Base-by-base conservation (phyloP, 2,888 invertebrate species). In the Tachina lurida region DNA sequence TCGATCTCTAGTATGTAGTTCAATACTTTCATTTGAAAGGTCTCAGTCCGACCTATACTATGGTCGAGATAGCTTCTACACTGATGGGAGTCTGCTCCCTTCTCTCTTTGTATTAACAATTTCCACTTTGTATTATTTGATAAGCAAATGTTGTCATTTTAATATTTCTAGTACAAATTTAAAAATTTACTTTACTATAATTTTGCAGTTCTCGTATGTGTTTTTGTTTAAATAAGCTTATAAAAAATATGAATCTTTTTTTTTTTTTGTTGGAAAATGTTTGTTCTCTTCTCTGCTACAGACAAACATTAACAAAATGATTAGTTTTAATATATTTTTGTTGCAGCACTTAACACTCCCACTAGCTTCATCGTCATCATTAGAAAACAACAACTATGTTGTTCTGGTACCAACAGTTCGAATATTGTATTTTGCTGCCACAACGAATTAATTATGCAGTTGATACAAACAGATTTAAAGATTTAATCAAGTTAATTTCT, bases 371-470 rank as follows among this genome's bases (percentile, higher is more conserved):
- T 13, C 15, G 45, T 31, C n/a, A 47, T 19, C 56, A 49, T 12
- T 19, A 49, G 5, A 68, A 43, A 22, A 67, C 67, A 68, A 75
- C 71, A 54, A 54, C 43, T 39, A 15, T 39, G 10, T 41, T 41
- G 17, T 13, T 19, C 22, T 65, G n/a, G 12, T 2, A n/a, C n/a
- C n/a, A 31, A 4, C 31, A 3, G 31, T 31, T n/a, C n/a, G n/a
- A n/a, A n/a, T n/a, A n/a, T n/a, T n/a, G n/a, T n/a, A n/a, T n/a
- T n/a, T n/a, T 31, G 77, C n/a, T 83, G 63, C 52, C 73, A 67
- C 22, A 73, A 39, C 31, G 52, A 62, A 67, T 83, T 73, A 78
- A 84, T 84, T 67, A 67, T 84, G 67, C 73, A 84, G 67, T 77
- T 78, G 31, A 67, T 31, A 67, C 22, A 73, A 41, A 74, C 58